These are phyloP conservation scores for Stomorhina lunata DNA, from an alignment of 2,888 invertebrate species.

Conservation along the genomic window DNA sequence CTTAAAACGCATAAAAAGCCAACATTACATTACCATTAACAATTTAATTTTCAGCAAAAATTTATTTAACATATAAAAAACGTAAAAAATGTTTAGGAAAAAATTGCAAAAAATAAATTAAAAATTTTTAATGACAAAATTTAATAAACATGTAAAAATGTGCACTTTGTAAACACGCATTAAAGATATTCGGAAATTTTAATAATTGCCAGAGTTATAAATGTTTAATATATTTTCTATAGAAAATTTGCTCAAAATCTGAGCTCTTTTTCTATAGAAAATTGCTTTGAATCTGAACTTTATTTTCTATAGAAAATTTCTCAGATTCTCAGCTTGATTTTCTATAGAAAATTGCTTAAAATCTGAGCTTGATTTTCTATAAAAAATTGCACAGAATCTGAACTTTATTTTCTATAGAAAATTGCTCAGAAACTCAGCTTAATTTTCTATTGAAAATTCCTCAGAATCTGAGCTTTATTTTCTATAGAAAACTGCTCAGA, in stretches of 20 bases:
- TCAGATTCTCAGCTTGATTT: not conserved
- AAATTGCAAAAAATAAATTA: not conserved
- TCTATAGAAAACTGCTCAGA: too few relatives aligned
- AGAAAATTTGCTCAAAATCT: not conserved
- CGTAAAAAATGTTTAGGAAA: not conserved
- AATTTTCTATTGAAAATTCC: too few relatives aligned
- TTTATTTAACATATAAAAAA: constrained; percentile 24
- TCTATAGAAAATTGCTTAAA: not conserved
- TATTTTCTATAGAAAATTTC: not conserved
- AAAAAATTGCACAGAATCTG: not conserved
- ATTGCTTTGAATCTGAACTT: not conserved
- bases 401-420: not conserved
- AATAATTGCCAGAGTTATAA: not conserved
- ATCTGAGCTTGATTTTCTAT: too few relatives aligned
- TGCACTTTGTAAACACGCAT: constrained; percentile 14
- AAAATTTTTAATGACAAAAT: constrained; percentile 10
- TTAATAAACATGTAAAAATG: not conserved
- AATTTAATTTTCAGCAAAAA: constrained; percentile 46
- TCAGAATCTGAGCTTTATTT: too few relatives aligned
- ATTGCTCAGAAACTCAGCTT: too few relatives aligned
- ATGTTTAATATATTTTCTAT: not conserved
- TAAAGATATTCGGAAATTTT: not conserved
- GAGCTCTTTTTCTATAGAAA: not conserved
- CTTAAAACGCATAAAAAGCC: too few relatives aligned
- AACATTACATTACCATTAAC: constrained; percentile 57